Evolutionary conservation across 2,888 invertebrate genomes (phyloP).

Genomic region (Philhelius pedissequus): DNA sequence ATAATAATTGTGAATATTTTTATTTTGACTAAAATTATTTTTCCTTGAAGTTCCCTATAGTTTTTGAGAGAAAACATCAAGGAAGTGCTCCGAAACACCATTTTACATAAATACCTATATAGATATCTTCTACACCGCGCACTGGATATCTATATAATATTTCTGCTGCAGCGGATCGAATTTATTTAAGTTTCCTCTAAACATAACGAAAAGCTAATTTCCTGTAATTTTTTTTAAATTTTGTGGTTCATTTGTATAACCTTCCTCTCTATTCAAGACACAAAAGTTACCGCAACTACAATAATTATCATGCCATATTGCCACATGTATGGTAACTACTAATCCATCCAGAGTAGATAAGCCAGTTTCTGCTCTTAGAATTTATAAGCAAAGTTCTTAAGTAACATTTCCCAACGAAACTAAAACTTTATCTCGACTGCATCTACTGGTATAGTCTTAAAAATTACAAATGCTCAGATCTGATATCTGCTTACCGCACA

Average conservation of each 20-base stretch:
- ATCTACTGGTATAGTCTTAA: not conserved
- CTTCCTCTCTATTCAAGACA: not conserved
- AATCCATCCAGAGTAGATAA: not conserved
- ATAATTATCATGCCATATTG: not conserved
- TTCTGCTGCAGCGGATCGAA: not conserved
- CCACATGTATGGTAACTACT: not conserved
- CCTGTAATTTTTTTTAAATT: not conserved
- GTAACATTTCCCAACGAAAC: conserved; percentile 27
- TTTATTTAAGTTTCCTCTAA: not conserved
- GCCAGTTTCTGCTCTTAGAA: not conserved
- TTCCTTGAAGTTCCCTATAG: not conserved
- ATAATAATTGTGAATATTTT: not conserved
- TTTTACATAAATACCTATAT: not conserved
- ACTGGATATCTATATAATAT: too few species aligned
- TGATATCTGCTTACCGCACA: conserved; percentile 46
- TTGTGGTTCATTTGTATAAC: not conserved
- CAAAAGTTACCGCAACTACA: not conserved
- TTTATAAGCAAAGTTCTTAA: not conserved
- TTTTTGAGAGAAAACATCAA: not conserved
- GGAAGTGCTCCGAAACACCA: not conserved
- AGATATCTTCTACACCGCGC: not conserved
- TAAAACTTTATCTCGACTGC: not conserved
- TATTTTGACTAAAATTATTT: not conserved
- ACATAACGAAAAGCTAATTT: not conserved
- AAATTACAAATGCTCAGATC: conserved; percentile 28